phyloP scores from a whole-genome alignment of 2,113 vertebrate species.

The Ondatra zibethicus region DNA sequence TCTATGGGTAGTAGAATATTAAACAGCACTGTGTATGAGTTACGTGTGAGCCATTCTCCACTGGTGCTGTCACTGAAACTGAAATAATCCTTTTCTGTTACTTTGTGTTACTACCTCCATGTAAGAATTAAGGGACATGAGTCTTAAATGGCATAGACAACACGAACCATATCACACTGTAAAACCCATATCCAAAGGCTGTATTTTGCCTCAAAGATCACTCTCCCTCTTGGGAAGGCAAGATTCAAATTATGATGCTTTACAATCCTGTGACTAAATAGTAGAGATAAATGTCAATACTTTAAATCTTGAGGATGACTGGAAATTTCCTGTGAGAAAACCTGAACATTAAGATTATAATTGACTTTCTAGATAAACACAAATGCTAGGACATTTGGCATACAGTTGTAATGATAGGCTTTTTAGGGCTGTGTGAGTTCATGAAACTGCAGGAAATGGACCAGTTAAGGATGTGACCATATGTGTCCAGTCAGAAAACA shows the following conservation, averaged over 20 bases:
- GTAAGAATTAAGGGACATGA: neutral
- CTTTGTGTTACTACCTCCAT: neutral
- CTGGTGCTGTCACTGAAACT: neutral
- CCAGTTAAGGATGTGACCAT: neutral
- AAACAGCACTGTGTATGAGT: neutral
- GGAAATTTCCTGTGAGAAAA: conserved; percentile 36
- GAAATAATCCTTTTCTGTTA: neutral
- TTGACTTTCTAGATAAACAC: conserved; percentile 27
- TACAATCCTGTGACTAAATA: neutral
- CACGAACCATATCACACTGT: neutral
- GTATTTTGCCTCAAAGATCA: neutral
- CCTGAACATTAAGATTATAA: conserved; percentile 14
- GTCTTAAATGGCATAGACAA: neutral
- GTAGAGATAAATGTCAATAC: neutral
- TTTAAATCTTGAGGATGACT: neutral
- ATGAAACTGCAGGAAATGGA: neutral
- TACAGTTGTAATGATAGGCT: neutral
- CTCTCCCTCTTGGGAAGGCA: neutral
- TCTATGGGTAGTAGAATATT: neutral
- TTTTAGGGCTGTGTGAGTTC: neutral
- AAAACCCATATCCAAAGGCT: neutral
- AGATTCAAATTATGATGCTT: neutral
- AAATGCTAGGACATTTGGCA: neutral
- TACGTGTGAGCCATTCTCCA: neutral
- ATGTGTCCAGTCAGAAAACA: neutral